A percentile compares a stretch with the other conserved stretches of the same genome.
These are phyloP conservation scores for Ormyrus labotus DNA, from an alignment of 2,888 invertebrate genomes.

Conservation along the genomic window DNA sequence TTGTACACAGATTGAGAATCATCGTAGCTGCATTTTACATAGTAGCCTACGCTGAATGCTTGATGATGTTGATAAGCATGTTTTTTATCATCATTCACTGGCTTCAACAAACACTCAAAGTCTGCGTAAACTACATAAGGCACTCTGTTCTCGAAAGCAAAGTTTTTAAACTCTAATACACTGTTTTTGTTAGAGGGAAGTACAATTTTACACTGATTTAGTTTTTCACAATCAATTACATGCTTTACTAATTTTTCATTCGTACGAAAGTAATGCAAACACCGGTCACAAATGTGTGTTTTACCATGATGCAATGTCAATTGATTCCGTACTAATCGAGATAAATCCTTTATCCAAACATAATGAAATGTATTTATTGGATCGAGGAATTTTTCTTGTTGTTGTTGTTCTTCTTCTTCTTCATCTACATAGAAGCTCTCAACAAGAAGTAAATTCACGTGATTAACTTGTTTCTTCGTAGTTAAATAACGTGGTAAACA, in stretches of 20 bases:
- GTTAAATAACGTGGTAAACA: neutral
- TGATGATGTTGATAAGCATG: neutral
- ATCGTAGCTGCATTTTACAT: slow-evolving; percentile 3
- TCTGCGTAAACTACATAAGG: slow-evolving; percentile 43
- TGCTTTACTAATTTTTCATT: too few relatives aligned
- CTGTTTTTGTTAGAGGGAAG: too few relatives aligned
- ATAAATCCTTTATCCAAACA: too few relatives aligned
- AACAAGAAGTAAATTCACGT: neutral
- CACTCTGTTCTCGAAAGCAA: too few relatives aligned
- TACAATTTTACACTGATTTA: too few relatives aligned
- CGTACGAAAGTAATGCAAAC: too few relatives aligned
- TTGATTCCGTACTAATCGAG: too few relatives aligned
- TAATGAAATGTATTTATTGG: neutral
- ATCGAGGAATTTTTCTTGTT: neutral
- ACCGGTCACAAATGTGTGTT: too few relatives aligned
- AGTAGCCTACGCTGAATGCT: slow-evolving; percentile 1
- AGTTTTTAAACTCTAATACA: too few relatives aligned
- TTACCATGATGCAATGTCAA: too few relatives aligned
- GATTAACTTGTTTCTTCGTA: neutral
- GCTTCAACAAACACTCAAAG: slow-evolving; percentile 46
- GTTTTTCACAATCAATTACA: too few relatives aligned
- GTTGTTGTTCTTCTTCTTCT: neutral
- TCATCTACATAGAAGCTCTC: neutral
- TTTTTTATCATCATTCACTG: neutral
- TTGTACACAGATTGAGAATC: slow-evolving; percentile 5